Percentiles rank a stretch among this genome's conserved stretches.
Evolutionary conservation across 1,140 invertebrate genomes (phyloP).

Genomic region (Ctenoplectra terminalis): DNA sequence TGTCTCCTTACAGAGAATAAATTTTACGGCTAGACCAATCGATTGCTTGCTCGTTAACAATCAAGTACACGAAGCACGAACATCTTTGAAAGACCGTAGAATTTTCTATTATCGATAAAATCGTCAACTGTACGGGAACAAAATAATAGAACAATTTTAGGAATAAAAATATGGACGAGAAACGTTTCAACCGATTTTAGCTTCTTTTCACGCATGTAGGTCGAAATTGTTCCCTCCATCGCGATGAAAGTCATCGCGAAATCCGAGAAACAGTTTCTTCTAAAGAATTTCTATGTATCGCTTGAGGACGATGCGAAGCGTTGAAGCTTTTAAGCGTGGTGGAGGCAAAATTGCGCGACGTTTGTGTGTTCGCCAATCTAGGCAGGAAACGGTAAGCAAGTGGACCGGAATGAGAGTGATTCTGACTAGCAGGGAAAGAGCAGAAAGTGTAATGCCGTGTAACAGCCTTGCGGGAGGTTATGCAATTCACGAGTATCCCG

Average conservation of each 20-base stretch:
- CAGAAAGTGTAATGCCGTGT: slow-evolving; percentile 56
- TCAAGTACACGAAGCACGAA: neutral
- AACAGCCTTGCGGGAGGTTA: slow-evolving; percentile 73
- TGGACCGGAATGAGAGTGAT: slow-evolving; percentile 52
- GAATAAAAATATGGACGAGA: neutral
- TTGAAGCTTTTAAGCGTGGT: neutral
- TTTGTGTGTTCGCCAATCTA: neutral
- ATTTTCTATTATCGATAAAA: neutral
- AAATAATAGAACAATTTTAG: too few species aligned
- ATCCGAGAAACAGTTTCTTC: neutral
- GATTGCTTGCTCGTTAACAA: neutral
- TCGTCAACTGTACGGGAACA: neutral
- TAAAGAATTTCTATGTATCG: neutral
- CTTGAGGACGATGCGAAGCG: neutral
- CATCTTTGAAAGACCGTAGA: neutral
- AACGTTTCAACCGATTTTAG: neutral
- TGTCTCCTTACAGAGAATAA: neutral
- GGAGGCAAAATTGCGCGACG: neutral
- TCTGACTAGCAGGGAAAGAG: slow-evolving; percentile 44
- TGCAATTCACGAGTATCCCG: slow-evolving; percentile 69
- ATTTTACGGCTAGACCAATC: too few species aligned
- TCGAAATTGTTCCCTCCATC: neutral
- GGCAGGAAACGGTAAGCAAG: slow-evolving; percentile 29
- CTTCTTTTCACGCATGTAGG: neutral
- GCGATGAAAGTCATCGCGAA: neutral